Conservation (phyloP, 2,888 invertebrate genomes). For the Sinelater perroti region DNA sequence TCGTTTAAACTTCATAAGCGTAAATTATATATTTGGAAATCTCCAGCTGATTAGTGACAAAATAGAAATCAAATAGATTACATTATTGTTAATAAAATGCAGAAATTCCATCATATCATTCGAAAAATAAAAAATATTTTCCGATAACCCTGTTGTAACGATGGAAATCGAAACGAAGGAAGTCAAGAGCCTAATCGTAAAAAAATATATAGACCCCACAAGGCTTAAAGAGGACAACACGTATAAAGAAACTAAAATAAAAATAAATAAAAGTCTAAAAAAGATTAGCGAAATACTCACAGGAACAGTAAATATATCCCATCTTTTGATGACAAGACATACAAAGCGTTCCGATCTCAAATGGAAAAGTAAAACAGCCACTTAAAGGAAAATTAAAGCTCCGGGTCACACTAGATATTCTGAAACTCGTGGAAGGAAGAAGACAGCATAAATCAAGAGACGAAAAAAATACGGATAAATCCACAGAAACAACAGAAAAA, state of each 20-base stretch:
- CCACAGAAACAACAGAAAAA: constrained; percentile 13
- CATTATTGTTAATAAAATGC: neutral
- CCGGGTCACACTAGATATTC: constrained; percentile 10
- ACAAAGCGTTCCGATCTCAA: constrained; percentile 3
- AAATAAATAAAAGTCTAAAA: constrained; percentile 2
- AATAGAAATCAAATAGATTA: constrained; percentile 4
- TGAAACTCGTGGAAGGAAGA: constrained; percentile 7
- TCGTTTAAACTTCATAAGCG: too few relatives aligned
- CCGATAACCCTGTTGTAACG: constrained; percentile 2
- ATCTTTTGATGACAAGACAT: neutral
- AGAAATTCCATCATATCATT: neutral
- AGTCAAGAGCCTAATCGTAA: constrained; percentile 3
- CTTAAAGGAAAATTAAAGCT: neutral
- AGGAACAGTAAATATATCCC: constrained; percentile 4
- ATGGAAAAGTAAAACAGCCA: constrained; percentile 5
- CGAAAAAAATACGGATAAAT: constrained; percentile 4
- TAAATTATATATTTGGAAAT: neutral
- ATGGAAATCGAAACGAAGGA: neutral
- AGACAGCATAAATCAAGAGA: constrained; percentile 8
- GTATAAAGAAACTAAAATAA: constrained; percentile 13
- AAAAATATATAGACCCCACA: neutral
- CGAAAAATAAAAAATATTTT: constrained; percentile 1
- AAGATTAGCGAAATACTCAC: neutral
- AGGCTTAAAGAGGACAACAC: constrained; percentile 9
- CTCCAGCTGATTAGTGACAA: neutral